phyloP scores from a whole-genome alignment of 2,113 vertebrate genomes.

The Leuciscus idus region DNA sequence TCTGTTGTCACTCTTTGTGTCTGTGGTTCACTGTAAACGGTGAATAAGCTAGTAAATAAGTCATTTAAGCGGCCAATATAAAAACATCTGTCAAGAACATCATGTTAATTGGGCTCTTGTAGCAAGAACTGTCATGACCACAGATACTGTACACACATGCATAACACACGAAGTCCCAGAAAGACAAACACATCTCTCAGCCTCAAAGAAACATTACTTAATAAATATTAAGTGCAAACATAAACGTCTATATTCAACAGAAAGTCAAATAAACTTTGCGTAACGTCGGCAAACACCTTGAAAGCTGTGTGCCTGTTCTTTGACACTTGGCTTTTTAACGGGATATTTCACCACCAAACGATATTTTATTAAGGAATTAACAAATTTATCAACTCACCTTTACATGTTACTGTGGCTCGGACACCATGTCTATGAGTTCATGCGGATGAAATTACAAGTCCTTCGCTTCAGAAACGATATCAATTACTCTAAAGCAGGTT shows the following conservation, averaged over 20 bases:
- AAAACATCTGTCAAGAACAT: neutral
- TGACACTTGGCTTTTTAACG: neutral
- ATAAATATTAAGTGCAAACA: neutral
- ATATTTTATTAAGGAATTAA: neutral
- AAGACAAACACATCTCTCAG: neutral
- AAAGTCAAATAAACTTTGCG: neutral
- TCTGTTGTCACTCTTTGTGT: neutral
- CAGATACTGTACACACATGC: neutral
- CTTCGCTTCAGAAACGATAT: slow-evolving; percentile 54
- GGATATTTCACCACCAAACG: neutral
- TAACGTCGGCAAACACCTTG: slow-evolving; percentile 53
- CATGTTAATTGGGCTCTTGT: neutral
- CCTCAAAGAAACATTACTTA: neutral
- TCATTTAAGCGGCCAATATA: neutral
- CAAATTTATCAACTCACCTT: slow-evolving; percentile 67
- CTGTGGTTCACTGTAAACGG: neutral
- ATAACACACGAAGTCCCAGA: neutral
- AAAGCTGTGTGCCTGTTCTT: slow-evolving; percentile 11
- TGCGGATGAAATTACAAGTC: slow-evolving; percentile 19
- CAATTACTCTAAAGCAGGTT: slow-evolving; percentile 68
- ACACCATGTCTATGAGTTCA: neutral
- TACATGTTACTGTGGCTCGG: neutral
- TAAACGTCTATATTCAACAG: neutral
- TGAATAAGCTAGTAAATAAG: neutral
- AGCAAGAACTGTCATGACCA: neutral